Base-by-base conservation (phyloP, 2,113 vertebrate genomes). In the Hippopotamus amphibius region DNA sequence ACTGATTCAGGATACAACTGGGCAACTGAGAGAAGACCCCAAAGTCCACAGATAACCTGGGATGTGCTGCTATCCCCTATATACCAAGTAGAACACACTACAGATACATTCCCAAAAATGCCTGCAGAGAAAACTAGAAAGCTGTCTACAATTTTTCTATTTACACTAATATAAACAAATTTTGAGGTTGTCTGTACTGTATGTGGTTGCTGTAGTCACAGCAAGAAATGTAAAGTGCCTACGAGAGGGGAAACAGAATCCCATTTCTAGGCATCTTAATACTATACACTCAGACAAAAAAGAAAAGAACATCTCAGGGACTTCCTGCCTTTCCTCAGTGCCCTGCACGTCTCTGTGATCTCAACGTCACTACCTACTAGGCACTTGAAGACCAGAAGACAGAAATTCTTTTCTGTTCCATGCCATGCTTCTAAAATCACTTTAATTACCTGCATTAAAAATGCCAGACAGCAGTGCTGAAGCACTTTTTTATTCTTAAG, bases 151-250 rank as follows among this genome's bases (percentile, higher is more conserved):
- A 57, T 55, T 97, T 96, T 96, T 82, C 86, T 97, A 96, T 96
- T 93, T 97, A 96, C 80, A 93, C 33, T 80, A 97, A 89, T 85
- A 97, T 77, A 95, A 91, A 97, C 93, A 97, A 55, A 68, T 84
- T 91, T 92, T 92, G 96, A 97, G 95, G 97, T 93, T 97, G 93
- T 95, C 96, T 97, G 87, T 97, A 98, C 94, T 97, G 79, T 88
- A 95, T 94, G 90, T 94, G 83, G 90, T 81, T 96, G 95, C 96
- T 95, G 46, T 57, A 84, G 57, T 95, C 19, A 97, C 88, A 96
- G 94, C 96, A 97, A 93, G 63, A 96, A 96, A 90, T 84, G 46
- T 72, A 83, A 96, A 96, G 68, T 93, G 85, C 95, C 92, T 81
- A 0, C 28, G 57, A 71, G 43, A 74, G 28, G 68, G 59, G 76